Conservation (phyloP, 2,888 invertebrate species). For the Allophyes oxyacanthae region DNA sequence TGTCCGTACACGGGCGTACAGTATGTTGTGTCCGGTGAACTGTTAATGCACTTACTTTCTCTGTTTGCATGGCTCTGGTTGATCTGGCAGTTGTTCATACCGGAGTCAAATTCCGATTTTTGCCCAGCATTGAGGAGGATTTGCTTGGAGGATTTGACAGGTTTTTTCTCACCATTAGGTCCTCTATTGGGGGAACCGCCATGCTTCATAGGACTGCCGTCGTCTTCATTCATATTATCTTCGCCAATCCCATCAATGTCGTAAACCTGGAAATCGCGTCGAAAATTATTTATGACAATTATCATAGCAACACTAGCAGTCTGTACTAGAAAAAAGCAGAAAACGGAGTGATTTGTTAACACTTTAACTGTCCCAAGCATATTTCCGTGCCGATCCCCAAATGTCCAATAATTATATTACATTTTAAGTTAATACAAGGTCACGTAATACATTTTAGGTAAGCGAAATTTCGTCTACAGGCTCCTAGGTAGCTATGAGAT, state of each 20-base stretch:
- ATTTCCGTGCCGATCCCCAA: no score
- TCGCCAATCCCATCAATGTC: slow-evolving; percentile 84
- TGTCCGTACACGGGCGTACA: slow-evolving; percentile 86
- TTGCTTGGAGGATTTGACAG: slow-evolving; percentile 84
- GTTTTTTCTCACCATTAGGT: slow-evolving; percentile 69
- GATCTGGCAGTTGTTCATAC: slow-evolving; percentile 85
- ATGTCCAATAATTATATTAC: no score
- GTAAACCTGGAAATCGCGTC: slow-evolving; percentile 84
- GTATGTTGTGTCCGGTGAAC: slow-evolving; percentile 80
- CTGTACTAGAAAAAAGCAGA: no score
- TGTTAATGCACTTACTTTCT: slow-evolving; percentile 70
- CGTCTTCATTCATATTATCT: slow-evolving; percentile 80
- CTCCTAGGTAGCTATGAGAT: no score
- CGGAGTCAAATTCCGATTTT: slow-evolving; percentile 85
- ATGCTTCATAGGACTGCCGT: slow-evolving; percentile 57
- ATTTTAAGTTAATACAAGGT: no score
- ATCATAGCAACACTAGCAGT: no score
- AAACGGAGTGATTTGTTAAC: no score
- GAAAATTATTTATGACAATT: no score
- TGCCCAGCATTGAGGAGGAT: slow-evolving; percentile 85
- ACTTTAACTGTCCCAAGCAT: no score
- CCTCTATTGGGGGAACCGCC: slow-evolving; percentile 67
- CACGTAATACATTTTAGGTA: no score
- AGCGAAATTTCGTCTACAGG: no score
- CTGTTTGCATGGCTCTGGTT: slow-evolving; percentile 69